Evolutionary conservation across 2,888 invertebrate genomes (phyloP).

Genomic region (Cyaniris semiargus): DNA sequence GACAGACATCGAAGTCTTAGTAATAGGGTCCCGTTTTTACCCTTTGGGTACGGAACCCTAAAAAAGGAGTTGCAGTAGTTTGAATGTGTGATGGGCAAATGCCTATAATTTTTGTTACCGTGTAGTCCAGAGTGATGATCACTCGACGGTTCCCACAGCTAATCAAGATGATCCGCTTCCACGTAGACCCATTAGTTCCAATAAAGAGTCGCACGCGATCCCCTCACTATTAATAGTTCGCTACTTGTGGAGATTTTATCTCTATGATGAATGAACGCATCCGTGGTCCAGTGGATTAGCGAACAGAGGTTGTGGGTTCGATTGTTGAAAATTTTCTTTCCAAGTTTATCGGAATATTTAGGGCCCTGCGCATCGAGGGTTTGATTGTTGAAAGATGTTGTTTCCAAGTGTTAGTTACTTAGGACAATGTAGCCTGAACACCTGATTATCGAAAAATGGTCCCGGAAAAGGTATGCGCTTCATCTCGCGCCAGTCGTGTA

Average conservation of each 20-base stretch:
- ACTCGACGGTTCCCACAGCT: neutral
- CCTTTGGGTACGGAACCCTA: no score
- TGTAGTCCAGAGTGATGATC: neutral
- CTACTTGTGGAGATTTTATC: slow-evolving; percentile 16
- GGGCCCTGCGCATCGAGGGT: no score
- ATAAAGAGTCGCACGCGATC: slow-evolving; percentile 15
- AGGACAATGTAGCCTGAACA: neutral
- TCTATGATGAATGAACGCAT: neutral
- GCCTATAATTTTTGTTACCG: no score
- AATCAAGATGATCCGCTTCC: slow-evolving; percentile 9
- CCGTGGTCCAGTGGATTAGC: neutral
- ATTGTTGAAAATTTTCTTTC: no score
- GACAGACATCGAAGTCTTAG: no score
- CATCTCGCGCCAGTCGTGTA: neutral
- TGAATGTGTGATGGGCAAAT: no score
- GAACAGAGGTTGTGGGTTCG: neutral
- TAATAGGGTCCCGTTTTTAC: no score
- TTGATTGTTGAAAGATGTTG: no score
- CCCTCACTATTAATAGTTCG: neutral
- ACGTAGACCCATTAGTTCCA: slow-evolving; percentile 17
- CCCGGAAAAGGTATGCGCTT: no score
- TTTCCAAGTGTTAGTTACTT: neutral
- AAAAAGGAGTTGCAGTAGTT: no score
- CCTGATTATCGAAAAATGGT: neutral
- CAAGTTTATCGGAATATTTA: no score